Evolutionary conservation across 2,113 vertebrate genomes (phyloP).

Genomic region (Ptilonorhynchus violaceus): DNA sequence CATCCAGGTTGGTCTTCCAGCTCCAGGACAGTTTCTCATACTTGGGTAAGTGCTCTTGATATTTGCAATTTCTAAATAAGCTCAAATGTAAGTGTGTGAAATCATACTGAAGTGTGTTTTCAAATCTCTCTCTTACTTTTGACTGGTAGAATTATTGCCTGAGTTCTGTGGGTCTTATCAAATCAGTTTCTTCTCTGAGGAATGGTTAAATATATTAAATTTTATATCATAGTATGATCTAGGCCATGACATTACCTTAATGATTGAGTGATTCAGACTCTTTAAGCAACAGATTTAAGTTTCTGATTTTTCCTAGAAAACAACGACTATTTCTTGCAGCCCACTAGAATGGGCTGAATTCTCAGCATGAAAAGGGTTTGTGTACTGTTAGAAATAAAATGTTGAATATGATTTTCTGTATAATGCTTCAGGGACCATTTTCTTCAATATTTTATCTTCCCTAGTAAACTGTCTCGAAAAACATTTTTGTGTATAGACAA

Average conservation of each 20-base stretch:
- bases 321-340: background rate
- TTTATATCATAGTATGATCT: background rate
- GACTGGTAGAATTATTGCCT: background rate
- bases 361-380: background rate
- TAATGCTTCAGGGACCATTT: background rate
- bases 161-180: background rate
- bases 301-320: background rate
- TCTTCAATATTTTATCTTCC: background rate
- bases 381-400: background rate
- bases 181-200: background rate
- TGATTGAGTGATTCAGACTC: background rate
- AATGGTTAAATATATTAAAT: background rate
- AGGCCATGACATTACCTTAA: background rate
- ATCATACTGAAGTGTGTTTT: background rate
- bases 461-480: background rate
- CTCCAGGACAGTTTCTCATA: conserved; percentile 95
- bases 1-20: conserved; percentile 89
- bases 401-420: background rate
- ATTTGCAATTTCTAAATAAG: background rate
- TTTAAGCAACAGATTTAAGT: background rate
- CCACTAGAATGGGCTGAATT: background rate
- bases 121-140: background rate
- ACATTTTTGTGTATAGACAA: background rate
- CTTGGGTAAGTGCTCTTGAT: conserved; percentile 81
- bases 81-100: background rate